Evolutionary conservation across 2,113 vertebrate species (phyloP), one percentile per base, ranked within the genome.

Genomic region (Austrofundulus limnaeus): DNA sequence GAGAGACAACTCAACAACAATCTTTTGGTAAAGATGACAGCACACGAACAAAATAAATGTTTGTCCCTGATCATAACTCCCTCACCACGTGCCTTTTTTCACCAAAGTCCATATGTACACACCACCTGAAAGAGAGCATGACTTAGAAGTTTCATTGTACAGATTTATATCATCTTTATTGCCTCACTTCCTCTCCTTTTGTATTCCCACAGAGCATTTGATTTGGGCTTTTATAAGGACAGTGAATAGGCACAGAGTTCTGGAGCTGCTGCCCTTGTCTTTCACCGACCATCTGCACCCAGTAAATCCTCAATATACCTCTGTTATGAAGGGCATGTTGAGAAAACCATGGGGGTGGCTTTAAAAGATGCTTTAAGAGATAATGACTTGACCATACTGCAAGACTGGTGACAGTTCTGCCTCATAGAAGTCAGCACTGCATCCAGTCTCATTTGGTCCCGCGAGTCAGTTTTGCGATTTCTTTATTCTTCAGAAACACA

Each of bases 331-430:
- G 86, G 81, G 65, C 83, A 85, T 83, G 78, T 84, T 72, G 80
- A 82, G 77, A 70, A 62, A 79, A 66, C 78, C 86, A 69, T 55
- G 57, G 80, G 83, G 86, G 84, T 86, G 77, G 72, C 75, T 87
- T 91, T 85, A 86, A 88, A 81, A 84, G 78, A 77, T 61, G 69
- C 69, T 84, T 83, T 75, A 81, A 82, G 77, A 78, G 79, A 87
- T 89, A 83, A 91, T 84, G 81, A 75, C 74, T 89, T 85, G 84
- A 81, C 84, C 88, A 91, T 86, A 66, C 81, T 17, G 42, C 48
- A 66, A 43, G 62, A 78, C 57, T 80, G 84, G 76, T 82, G 79
- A 87, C 84, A 76, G 80, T 45, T 61, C 34, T 65, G 73, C 77
- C 80, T 45, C 78, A 75, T 75, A 75, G 72, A 74, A 77, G 71